Evolutionary conservation across 2,888 invertebrate genomes (phyloP), one percentile per base, ranked within the genome.

Genomic region (Esperia sulphurella): DNA sequence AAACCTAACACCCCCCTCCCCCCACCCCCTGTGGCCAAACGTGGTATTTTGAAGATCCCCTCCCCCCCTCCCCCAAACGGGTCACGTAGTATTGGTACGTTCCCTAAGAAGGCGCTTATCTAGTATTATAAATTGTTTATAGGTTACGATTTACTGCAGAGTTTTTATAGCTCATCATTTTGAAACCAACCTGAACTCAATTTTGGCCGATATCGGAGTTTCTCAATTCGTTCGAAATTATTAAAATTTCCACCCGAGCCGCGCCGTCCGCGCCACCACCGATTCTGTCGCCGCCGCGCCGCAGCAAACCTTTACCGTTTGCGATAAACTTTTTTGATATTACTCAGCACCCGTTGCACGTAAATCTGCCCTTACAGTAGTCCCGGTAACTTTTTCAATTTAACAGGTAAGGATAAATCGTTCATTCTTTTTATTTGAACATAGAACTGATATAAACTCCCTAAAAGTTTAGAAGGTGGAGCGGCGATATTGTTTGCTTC

Each of bases 381-480:
- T 84, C 79, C 77, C 75, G 61, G 79, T 68, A 89, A 88, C 88
- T 89, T 89, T 89, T 89, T 89, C 88, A 88, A 89, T 89, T 89
- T 87, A 87, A 89, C 87, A 86, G 86, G 86, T 87, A 84, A 82
- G 85, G 82, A 88, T 87, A 89, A 88, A 88, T 86, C 86, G 84
- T 86, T 84, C 80, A 83, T 83, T 85, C 85, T 87, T 86, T 86
- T 86, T 87, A 88, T 85, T 86, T 83, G 82, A 82, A 83, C 85
- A 84, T 81, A 80, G 83, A 85, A 83, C 82, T 83, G 79, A 84
- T 83, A 86, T 83, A 85, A 83, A 84, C 81, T 84, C 76, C 71
- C 62, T 62, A 69, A 75, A 83, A 82, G 68, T 82, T 84, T 64
- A 65, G 68, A 65, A 71, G 63, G 63, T 65, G 61, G 69, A 66